These are phyloP conservation scores for Platycheirus rosarum DNA, from an alignment of 2,888 invertebrate genomes.

Conservation along the genomic window DNA sequence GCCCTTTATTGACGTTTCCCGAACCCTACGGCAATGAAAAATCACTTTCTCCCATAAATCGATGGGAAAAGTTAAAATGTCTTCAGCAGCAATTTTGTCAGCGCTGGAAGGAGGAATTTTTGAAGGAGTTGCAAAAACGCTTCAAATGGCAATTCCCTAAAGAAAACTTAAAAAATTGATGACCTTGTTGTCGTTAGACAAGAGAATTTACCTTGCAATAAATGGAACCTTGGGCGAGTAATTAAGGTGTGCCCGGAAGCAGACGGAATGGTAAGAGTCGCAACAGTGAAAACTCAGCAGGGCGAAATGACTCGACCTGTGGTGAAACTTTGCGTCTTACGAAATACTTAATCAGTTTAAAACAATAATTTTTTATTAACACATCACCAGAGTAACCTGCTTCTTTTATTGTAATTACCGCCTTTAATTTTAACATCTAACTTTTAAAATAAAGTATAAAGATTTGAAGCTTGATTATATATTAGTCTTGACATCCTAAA, in stretches of 20 bases:
- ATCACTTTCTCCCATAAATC: neutral
- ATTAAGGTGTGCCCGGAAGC: neutral
- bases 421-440: too few species aligned
- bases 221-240: neutral
- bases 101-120: conserved; percentile 4
- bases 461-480: too few species aligned
- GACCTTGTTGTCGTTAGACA: neutral
- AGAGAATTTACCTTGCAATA: neutral
- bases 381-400: too few species aligned
- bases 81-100: conserved; percentile 1
- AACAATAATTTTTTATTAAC: too few species aligned
- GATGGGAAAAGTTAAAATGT: neutral
- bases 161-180: neutral
- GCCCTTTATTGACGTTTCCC: neutral
- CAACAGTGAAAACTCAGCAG: neutral
- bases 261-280: neutral
- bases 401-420: too few species aligned
- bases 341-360: too few species aligned
- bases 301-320: neutral
- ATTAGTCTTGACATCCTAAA: too few species aligned
- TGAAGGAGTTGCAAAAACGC: neutral
- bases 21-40: neutral
- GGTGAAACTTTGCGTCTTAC: neutral
- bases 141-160: neutral
- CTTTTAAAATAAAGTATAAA: too few species aligned